Conservation (phyloP, 1,140 invertebrate species). For the Bemisia tabaci region DNA sequence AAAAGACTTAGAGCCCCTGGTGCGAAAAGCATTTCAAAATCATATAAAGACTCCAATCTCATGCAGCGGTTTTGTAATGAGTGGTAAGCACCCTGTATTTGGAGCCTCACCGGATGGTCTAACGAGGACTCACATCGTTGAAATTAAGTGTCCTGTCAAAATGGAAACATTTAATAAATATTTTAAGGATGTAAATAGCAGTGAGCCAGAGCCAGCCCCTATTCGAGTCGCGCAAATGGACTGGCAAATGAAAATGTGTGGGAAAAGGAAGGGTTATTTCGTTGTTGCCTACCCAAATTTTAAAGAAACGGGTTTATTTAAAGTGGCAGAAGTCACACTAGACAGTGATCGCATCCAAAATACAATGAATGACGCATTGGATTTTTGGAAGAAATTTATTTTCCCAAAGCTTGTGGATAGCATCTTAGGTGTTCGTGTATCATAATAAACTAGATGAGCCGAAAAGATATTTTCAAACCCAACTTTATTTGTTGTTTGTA, state of each 20-base stretch:
- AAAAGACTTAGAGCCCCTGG: conserved; percentile 1
- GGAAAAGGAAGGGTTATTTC: conserved; percentile 28
- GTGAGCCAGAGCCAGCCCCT: conserved; percentile 30
- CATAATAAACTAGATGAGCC: no score
- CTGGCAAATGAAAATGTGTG: conserved; percentile 34
- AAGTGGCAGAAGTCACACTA: conserved; percentile 13
- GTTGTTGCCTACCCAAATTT: conserved; percentile 25
- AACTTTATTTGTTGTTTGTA: no score
- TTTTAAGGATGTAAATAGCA: conserved; percentile 22
- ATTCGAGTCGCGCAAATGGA: conserved; percentile 35
- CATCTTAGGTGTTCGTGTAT: background rate
- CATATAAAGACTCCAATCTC: conserved; percentile 9
- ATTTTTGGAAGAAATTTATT: conserved; percentile 2
- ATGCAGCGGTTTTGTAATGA: conserved; percentile 18
- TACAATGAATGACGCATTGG: no score
- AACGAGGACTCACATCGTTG: conserved; percentile 31
- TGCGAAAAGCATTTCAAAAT: conserved; percentile 4
- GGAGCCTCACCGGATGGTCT: conserved; percentile 35
- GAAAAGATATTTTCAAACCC: no score
- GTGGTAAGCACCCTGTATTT: conserved; percentile 20
- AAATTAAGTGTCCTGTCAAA: conserved; percentile 34
- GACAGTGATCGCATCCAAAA: no score
- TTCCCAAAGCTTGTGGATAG: no score
- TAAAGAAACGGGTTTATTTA: conserved; percentile 21
- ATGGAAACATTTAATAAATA: conserved; percentile 31